These are phyloP conservation scores for Orientallactaga sibirica DNA, from an alignment of 2,797 vertebrate genomes.

Conservation along the genomic window DNA sequence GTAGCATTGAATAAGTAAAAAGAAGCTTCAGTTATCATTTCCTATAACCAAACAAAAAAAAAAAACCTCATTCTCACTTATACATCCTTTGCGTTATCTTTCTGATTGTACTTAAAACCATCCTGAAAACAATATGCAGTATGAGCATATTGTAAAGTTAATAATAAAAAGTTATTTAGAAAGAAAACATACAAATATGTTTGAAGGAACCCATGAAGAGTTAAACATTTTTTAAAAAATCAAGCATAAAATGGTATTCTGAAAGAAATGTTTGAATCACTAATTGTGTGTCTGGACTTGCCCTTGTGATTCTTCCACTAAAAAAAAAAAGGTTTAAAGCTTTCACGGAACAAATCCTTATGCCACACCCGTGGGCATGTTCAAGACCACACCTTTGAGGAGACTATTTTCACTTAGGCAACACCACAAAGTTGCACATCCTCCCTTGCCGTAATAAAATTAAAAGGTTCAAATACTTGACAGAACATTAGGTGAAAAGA, in stretches of 20 bases:
- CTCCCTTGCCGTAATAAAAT: background rate
- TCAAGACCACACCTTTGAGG: slow-evolving; percentile 51
- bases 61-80: slow-evolving; percentile 13
- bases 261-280: slow-evolving; percentile 13
- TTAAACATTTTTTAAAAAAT: background rate
- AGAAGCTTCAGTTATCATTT: slow-evolving; percentile 87
- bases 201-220: slow-evolving; percentile 1
- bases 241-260: background rate
- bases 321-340: slow-evolving; percentile 51
- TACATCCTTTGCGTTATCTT: slow-evolving; percentile 4
- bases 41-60: slow-evolving; percentile 78
- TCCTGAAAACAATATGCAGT: background rate
- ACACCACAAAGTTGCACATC: background rate
- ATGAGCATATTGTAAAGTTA: no score
- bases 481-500: background rate
- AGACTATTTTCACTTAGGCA: background rate
- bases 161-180: no score
- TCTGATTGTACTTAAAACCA: background rate
- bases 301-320: background rate
- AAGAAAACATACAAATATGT: background rate
- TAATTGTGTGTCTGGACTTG: slow-evolving; percentile 50
- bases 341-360: slow-evolving; percentile 31
- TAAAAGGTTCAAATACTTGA: slow-evolving; percentile 13
- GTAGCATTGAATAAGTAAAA: slow-evolving; percentile 85
- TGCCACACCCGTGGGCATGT: slow-evolving; percentile 12